Percentiles rank a stretch among this genome's conserved stretches.
Conservation (phyloP, 2,888 invertebrate genomes). For the Orthosia cruda region DNA sequence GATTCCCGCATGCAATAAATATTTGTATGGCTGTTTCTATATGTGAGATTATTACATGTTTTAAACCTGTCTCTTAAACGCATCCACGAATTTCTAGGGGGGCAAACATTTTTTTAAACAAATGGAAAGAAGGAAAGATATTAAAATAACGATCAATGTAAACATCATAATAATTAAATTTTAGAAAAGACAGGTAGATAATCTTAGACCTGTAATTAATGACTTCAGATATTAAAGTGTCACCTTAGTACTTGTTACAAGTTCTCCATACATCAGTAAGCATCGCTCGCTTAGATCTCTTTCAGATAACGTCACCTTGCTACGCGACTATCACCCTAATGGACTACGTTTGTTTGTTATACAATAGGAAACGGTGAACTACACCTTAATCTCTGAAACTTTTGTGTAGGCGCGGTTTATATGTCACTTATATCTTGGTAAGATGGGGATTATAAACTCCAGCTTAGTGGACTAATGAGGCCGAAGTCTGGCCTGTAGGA, state of each 20-base stretch:
- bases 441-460: not conserved
- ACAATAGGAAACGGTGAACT: conserved; percentile 46
- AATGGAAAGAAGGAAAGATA: no score
- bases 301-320: conserved; percentile 18
- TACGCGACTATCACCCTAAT: conserved; percentile 51
- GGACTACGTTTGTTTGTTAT: conserved; percentile 40
- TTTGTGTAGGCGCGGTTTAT: conserved; percentile 3
- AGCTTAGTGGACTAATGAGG: not conserved
- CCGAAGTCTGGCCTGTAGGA: not conserved
- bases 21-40: no score
- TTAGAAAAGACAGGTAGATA: not conserved
- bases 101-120: no score
- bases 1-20: no score
- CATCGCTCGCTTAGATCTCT: conserved; percentile 44
- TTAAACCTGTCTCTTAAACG: no score
- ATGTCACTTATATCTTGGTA: not conserved
- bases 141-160: no score
- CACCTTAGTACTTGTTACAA: conserved; percentile 23
- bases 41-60: no score
- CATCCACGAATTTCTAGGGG: no score
- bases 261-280: conserved; percentile 27
- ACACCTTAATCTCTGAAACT: conserved; percentile 8
- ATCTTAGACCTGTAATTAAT: not conserved
- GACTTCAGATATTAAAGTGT: not conserved
- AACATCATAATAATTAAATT: no score